Base-by-base conservation (phyloP, 2,797 vertebrate genomes). In the Typhlichthys eigenmanni region DNA sequence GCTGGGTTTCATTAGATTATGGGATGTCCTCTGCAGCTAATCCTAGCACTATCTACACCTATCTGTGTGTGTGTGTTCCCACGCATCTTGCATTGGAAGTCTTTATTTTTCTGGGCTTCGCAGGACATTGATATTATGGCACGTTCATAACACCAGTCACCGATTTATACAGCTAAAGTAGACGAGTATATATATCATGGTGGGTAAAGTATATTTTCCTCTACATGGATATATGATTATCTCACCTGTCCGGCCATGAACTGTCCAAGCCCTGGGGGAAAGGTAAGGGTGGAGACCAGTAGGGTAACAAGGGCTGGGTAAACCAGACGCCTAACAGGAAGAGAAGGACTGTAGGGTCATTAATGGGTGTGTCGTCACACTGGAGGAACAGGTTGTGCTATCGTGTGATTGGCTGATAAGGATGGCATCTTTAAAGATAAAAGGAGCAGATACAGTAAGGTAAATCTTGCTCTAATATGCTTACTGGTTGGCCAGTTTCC, bases 211-310 rank as follows among this genome's bases (percentile, higher is more conserved):
- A 29, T 29, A 29, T 29, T 29, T 29, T 29, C 24, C 24, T 29
- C 24, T 29, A 29, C 24, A 55, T 43, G 76, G 68, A 74, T 13
- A 19, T 9, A 8, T 24, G 34, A 60, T 81, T 61, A 80, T 81
- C 89, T 87, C 93, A 99, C 97, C 96, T 98, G 94, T 80, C 97
- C 97, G 0, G 97, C 97, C 97, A 99, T 99, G 92, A 99, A 99
- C 89, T 99, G 97, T 58, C 97, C 97, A 0, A 99, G 95, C 71
- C 97, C 96, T 0, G 96, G 95, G 0, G 97, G 97, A 83, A 99
- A 99, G 54, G 97, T 98, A 87, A 99, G 91, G 0, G 96, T 96
- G 60, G 96, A 94, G 84, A 98, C 90, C 74, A 99, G 88, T 79
- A 99, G 90, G 0, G 96, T 99, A 89, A 99, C 96, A 50, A 98